These are phyloP conservation scores for Bufo bufo DNA, from an alignment of 2,113 vertebrate genomes.

Conservation along the genomic window DNA sequence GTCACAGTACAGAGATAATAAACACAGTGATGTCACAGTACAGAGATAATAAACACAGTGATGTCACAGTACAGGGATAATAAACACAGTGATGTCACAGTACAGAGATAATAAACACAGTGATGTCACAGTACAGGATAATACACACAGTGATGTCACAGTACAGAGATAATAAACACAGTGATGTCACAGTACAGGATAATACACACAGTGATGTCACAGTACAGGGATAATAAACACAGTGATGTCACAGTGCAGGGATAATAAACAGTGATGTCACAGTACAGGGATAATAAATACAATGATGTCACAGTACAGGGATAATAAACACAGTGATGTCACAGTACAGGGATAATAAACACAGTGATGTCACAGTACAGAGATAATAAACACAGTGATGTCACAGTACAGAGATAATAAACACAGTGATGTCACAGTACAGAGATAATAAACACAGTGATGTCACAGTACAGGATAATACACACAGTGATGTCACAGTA, in stretches of 20 bases:
- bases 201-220: neutral
- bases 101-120: neutral
- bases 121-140: neutral
- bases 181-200: neutral
- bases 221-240: neutral
- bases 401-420: neutral
- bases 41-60: neutral
- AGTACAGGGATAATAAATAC: no score
- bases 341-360: no score
- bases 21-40: neutral
- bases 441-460: neutral
- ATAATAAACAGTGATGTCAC: no score
- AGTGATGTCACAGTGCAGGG: neutral
- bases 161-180: neutral
- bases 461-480: neutral
- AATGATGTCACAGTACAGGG: no score
- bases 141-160: neutral
- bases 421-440: neutral
- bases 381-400: no score
- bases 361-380: no score
- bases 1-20: neutral
- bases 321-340: no score
- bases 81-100: neutral
- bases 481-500: neutral
- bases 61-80: neutral